phyloP scores from a whole-genome alignment of 2,113 vertebrate species.

The Cephalophus harveyi region DNA sequence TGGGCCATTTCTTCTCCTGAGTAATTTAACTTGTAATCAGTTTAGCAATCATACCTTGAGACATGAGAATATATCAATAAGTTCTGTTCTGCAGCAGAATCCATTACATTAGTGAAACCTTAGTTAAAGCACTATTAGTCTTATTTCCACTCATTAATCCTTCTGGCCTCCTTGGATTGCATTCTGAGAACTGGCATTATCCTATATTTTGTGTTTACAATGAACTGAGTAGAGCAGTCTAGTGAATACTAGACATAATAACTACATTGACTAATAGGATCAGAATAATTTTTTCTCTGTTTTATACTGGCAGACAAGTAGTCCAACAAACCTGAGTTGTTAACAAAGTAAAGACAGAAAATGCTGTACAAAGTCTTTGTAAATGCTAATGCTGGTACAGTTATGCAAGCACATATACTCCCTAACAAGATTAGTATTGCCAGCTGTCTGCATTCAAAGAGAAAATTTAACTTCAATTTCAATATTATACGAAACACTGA shows the following conservation, averaged over 20 bases:
- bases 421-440: slow-evolving; percentile 48
- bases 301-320: background rate
- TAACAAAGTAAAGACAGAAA: background rate
- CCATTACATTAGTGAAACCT: background rate
- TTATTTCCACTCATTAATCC: background rate
- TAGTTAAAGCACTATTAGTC: background rate
- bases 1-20: background rate
- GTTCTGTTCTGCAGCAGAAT: background rate
- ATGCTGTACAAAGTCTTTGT: background rate
- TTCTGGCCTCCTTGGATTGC: background rate
- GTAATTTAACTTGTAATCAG: background rate
- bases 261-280: background rate
- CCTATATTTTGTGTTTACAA: background rate
- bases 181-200: background rate
- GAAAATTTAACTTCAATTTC: slow-evolving; percentile 49
- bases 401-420: slow-evolving; percentile 16
- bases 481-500: slow-evolving; percentile 15
- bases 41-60: background rate
- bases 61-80: background rate
- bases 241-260: background rate
- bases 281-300: background rate
- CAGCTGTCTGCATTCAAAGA: slow-evolving; percentile 33
- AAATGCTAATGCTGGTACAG: slow-evolving; percentile 5
- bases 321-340: background rate
- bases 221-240: background rate